Evolutionary conservation across 2,113 vertebrate genomes (phyloP).

Genomic region (Hemiprocne comata): DNA sequence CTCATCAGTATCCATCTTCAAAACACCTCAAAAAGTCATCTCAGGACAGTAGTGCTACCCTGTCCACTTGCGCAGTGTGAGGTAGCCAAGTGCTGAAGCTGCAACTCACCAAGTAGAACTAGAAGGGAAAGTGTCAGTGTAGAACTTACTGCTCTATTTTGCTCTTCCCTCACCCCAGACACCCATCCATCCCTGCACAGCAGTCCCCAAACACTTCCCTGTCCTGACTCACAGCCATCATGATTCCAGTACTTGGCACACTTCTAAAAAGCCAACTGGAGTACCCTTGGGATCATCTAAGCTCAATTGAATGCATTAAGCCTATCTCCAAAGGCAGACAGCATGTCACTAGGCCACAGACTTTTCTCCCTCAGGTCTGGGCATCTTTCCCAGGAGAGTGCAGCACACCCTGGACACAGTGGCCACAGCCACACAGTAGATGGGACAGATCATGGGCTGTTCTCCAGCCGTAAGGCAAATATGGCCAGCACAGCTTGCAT

Average conservation of each 20-base stretch:
- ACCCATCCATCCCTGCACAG: background rate
- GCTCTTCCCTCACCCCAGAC: background rate
- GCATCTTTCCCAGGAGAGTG: background rate
- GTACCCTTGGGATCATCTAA: background rate
- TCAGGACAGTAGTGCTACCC: background rate
- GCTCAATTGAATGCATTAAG: background rate
- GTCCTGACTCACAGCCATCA: background rate
- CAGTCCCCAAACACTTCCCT: background rate
- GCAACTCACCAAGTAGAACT: background rate
- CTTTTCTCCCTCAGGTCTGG: background rate
- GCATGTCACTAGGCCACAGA: background rate
- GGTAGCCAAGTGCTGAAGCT: slow-evolving; percentile 54
- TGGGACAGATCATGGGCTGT: background rate
- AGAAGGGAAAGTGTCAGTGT: background rate
- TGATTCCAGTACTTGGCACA: background rate
- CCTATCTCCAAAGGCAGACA: background rate
- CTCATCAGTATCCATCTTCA: background rate
- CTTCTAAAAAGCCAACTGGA: background rate
- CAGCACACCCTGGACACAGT: background rate
- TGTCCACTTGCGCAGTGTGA: background rate
- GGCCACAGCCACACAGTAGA: background rate
- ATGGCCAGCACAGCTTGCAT: background rate
- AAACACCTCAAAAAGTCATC: background rate
- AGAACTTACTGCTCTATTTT: background rate
- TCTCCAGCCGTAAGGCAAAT: background rate